Base-by-base conservation (phyloP, 2,797 vertebrate species). In the Argentina silus region DNA sequence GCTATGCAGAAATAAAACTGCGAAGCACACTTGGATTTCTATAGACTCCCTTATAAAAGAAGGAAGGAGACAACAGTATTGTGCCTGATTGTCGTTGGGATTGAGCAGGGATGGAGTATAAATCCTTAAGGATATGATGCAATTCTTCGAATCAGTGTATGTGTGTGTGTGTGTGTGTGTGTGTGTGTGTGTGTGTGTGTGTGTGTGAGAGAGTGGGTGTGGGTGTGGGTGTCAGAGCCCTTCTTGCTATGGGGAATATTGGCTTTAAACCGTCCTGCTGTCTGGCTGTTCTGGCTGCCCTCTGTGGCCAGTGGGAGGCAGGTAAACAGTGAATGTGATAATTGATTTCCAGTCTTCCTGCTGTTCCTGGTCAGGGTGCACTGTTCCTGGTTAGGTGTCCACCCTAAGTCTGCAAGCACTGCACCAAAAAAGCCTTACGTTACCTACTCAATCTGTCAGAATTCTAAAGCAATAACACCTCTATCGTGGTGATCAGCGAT, bases 391-490 rank as follows among this genome's bases (percentile, higher is more conserved):
- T n/a, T n/a, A n/a, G 73, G 66, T 74, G 11, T 67, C 48, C 65
- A 55, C 0, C 80, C 72, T 81, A 67, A 78, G 73, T 81, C 79
- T 79, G 77, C 78, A 81, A 84, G 83, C 78, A 70, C 76, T 71
- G 80, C 78, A 84, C 84, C 83, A 47, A 75, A 47, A 75, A 89
- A 81, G 81, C 79, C 83, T 85, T 86, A 88, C 14, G 15, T 15
- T 17, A 43, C n/a, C 2, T n/a, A 45, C 43, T 4, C 14, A 44
- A 17, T 17, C 7, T 14, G 0, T 21, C 10, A 50, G 12, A 21
- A 19, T 60, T 15, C 7, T 27, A 59, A 9, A 45, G 55, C 56
- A 59, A 59, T 47, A 60, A 47, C 53, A 59, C 19, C 12, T 21
- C 36, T 62, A 62, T 19, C 3, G 8, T 56, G 55, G 9, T 7